phyloP scores from a whole-genome alignment of 2,888 invertebrate genomes.

The Hylaea fasciaria region DNA sequence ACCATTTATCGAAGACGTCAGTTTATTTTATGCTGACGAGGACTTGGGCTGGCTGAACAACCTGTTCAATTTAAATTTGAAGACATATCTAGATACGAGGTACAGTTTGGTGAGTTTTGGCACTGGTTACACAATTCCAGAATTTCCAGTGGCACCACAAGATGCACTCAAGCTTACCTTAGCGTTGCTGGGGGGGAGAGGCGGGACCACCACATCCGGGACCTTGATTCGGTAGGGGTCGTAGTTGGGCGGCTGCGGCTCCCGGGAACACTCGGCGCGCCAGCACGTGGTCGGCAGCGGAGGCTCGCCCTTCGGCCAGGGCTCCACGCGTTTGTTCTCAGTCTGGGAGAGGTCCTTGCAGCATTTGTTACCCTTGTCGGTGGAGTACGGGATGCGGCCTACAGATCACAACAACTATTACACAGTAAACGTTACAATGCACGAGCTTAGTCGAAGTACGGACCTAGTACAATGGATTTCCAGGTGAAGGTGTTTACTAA shows the following conservation, averaged over 20 bases:
- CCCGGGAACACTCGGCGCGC: constrained; percentile 63
- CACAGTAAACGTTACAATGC: not conserved
- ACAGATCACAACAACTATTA: not conserved
- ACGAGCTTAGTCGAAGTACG: no score
- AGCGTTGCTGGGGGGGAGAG: constrained; percentile 68
- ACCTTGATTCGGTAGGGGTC: constrained; percentile 77
- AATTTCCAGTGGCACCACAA: no score
- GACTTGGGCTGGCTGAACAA: no score
- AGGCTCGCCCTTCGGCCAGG: constrained; percentile 65
- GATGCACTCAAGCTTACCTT: no score
- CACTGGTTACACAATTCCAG: no score
- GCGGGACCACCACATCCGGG: constrained; percentile 71
- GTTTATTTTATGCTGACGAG: no score
- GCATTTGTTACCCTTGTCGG: constrained; percentile 54
- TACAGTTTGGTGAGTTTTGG: no score
- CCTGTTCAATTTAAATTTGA: no score
- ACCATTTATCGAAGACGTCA: no score
- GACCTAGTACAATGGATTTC: no score
- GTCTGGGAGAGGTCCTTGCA: constrained; percentile 64
- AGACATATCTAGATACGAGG: no score
- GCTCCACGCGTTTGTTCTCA: constrained; percentile 61
- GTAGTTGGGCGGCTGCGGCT: constrained; percentile 69
- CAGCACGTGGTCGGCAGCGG: constrained; percentile 51
- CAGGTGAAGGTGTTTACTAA: no score
- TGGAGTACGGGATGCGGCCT: constrained; percentile 57